A percentile compares a stretch with the other conserved stretches of the same genome.
Evolutionary conservation across 2,888 invertebrate genomes (phyloP).

Genomic region (Mimas tiliae): DNA sequence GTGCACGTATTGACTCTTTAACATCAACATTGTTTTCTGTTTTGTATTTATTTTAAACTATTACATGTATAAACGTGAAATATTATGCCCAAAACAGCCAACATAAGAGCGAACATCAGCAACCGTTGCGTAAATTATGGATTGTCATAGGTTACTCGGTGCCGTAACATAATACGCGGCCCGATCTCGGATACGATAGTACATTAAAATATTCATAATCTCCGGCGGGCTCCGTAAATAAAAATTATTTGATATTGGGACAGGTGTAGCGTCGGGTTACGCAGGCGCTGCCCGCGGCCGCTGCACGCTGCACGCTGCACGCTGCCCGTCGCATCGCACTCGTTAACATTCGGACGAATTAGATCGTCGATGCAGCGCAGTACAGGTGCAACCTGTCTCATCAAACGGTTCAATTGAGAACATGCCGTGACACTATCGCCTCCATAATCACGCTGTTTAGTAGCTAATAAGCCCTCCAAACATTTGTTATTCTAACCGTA

Average conservation of each 20-base stretch:
- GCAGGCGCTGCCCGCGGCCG: conserved; percentile 41
- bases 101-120: conserved; percentile 37
- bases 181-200: conserved; percentile 68
- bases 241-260: conserved; percentile 77
- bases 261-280: conserved; percentile 81
- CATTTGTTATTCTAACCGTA: conserved; percentile 45
- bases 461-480: conserved; percentile 57
- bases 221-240: conserved; percentile 77
- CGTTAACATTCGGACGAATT: conserved; percentile 77
- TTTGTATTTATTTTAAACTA: not conserved
- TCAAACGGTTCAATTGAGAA: conserved; percentile 58
- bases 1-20: conserved; percentile 6
- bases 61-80: not conserved
- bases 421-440: conserved; percentile 69
- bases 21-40: conserved; percentile 3
- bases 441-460: conserved; percentile 65
- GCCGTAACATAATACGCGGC: conserved; percentile 75
- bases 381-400: conserved; percentile 72
- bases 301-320: conserved; percentile 38
- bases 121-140: conserved; percentile 61
- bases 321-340: conserved; percentile 44
- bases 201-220: conserved; percentile 76
- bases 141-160: conserved; percentile 62
- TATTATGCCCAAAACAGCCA: not conserved
- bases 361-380: conserved; percentile 54